phyloP scores from a whole-genome alignment of 2,113 vertebrate genomes.

The Lethenteron camtschaticum region DNA sequence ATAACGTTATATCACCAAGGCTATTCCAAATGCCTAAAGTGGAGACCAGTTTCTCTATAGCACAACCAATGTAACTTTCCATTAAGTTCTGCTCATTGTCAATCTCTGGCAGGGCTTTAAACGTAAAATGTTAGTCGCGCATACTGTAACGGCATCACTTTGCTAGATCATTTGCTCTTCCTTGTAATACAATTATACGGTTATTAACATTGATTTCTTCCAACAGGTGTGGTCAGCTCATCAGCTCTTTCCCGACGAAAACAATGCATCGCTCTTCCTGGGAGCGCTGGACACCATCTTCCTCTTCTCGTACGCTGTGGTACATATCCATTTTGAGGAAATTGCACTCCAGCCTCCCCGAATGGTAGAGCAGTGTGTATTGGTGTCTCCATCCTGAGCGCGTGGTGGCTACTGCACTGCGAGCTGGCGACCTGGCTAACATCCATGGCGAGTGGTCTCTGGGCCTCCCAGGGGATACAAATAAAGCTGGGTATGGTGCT shows the following conservation, averaged over 20 bases:
- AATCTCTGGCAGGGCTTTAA: not conserved
- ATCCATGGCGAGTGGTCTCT: too few species aligned
- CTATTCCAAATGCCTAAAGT: too few species aligned
- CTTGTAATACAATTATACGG: conserved; percentile 7
- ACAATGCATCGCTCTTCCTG: conserved; percentile 65
- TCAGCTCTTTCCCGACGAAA: conserved; percentile 34
- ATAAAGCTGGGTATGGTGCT: too few species aligned
- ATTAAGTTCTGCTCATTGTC: not conserved
- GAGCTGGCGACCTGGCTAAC: too few species aligned
- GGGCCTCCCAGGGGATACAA: too few species aligned
- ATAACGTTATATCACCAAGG: too few species aligned
- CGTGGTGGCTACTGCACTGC: too few species aligned
- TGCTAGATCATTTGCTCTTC: not conserved
- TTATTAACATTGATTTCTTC: conserved; percentile 10
- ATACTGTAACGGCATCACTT: not conserved
- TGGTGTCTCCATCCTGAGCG: too few species aligned
- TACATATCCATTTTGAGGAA: conserved; percentile 21
- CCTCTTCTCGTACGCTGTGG: conserved; percentile 85
- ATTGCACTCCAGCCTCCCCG: too few species aligned
- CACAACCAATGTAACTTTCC: not conserved
- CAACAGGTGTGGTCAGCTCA: conserved; percentile 49
- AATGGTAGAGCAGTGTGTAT: too few species aligned
- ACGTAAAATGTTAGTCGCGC: not conserved
- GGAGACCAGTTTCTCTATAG: not conserved
- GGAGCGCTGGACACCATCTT: conserved; percentile 70